Conservation (phyloP, 2,888 invertebrate genomes). For the Melieria crassipennis region DNA sequence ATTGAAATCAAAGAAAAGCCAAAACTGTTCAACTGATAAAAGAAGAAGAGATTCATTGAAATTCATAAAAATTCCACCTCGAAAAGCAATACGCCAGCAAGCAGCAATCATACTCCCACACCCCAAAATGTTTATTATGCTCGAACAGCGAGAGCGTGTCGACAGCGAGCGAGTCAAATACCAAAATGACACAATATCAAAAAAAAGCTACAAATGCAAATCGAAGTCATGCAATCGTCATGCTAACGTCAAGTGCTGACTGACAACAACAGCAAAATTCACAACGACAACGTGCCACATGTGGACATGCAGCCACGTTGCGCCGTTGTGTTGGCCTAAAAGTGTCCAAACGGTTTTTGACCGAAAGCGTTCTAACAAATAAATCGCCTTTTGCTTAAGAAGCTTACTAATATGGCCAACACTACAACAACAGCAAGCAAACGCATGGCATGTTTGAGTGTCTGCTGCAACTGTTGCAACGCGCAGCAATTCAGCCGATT, state of each 20-base stretch:
- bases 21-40: too few relatives aligned
- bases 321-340: conserved; percentile 20
- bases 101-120: too few relatives aligned
- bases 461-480: background rate
- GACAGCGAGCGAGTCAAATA: conserved; percentile 23
- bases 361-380: too few relatives aligned
- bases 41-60: too few relatives aligned
- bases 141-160: background rate
- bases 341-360: conserved; percentile 30
- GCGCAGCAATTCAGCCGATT: background rate
- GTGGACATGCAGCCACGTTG: too few relatives aligned
- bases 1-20: too few relatives aligned
- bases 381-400: too few relatives aligned
- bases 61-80: too few relatives aligned
- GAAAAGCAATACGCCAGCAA: too few relatives aligned
- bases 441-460: conserved; percentile 12
- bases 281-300: background rate
- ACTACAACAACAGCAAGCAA: conserved; percentile 11
- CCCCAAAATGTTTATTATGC: too few relatives aligned
- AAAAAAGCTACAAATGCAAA: conserved; percentile 30
- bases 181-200: conserved; percentile 33
- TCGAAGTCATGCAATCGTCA: conserved; percentile 23
- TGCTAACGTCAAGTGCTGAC: background rate
- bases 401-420: background rate
- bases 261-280: too few relatives aligned